Evolutionary conservation across 2,113 vertebrate genomes (phyloP), one percentile per base, ranked within the genome.

Genomic region (Calidris pygmaea): DNA sequence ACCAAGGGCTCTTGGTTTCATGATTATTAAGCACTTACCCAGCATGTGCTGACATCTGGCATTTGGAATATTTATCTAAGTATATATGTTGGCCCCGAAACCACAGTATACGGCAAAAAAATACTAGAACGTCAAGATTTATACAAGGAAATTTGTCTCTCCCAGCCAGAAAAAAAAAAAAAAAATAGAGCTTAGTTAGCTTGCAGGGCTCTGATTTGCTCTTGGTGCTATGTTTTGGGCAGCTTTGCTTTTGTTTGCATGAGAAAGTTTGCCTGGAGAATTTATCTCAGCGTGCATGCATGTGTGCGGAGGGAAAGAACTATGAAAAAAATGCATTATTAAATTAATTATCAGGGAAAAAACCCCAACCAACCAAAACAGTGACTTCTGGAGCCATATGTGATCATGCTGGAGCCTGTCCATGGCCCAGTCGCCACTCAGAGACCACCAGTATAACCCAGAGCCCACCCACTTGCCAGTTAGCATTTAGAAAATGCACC

Each of bases 11-110:
- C 89, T 68, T 52, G 81, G 53, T 65, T 95, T 76, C 53, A 13
- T 21, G 89, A 50, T 50, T 74, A 26, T 91, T 85, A 53, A 93
- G 91, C 76, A 65, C 60, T 95, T 66, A 76, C 27, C 70, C 94
- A 96, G 89, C 96, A 89, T 87, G 77, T 94, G 91, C 87, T 96
- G 93, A 94, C 84, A 95, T 94, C 87, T 94, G 93, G 89, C 87
- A 95, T 93, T 85, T 70, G 47, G 45, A 82, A 37, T 96, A 96
- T 96, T 95, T 96, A 95, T 94, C 24, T 85, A 45, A 87, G 30
- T 47, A 79, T 79, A 13, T 48, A 58, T 43, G 35, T 79, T 96
- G 95, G 94, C 93, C 83, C 43, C n/a, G 71, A 68, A 94, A 32
- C 70, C 43, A 45, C 70, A 65, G 74, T 59, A 70, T 65, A 94